These are phyloP conservation scores for Chloropsis hardwickii DNA, from an alignment of 2,113 vertebrate genomes.

Conservation along the genomic window DNA sequence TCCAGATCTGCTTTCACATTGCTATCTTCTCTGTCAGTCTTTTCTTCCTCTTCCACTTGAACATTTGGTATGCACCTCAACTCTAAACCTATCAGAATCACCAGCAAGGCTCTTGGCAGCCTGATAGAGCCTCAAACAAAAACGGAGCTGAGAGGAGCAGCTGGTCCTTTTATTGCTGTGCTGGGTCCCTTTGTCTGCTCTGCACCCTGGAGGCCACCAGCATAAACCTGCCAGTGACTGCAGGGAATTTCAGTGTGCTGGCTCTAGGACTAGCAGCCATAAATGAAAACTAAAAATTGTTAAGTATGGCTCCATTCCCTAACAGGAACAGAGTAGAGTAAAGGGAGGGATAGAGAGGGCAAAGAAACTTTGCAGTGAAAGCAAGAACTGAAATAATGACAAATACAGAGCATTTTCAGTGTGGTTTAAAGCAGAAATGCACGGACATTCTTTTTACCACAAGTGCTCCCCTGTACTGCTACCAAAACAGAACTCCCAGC, in stretches of 20 bases:
- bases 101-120: constrained; percentile 14
- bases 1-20: neutral
- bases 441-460: neutral
- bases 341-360: neutral
- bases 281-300: neutral
- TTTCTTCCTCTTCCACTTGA: constrained; percentile 12
- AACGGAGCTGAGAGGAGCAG: neutral
- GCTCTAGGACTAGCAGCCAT: neutral
- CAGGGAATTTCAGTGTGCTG: neutral
- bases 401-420: neutral
- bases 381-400: neutral
- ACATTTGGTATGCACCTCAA: constrained; percentile 19
- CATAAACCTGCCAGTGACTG: neutral
- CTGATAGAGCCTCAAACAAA: constrained; percentile 35
- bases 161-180: constrained; percentile 40
- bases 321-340: neutral
- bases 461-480: neutral
- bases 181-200: constrained; percentile 43
- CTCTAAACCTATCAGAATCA: constrained; percentile 39
- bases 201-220: constrained; percentile 45
- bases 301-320: neutral
- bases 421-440: neutral
- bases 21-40: neutral
- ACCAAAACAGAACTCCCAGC: neutral
- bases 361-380: neutral